phyloP scores from a whole-genome alignment of 30 jellyfish, hydroid and myxozoan genomes.

The Chironex yamaguchii region DNA sequence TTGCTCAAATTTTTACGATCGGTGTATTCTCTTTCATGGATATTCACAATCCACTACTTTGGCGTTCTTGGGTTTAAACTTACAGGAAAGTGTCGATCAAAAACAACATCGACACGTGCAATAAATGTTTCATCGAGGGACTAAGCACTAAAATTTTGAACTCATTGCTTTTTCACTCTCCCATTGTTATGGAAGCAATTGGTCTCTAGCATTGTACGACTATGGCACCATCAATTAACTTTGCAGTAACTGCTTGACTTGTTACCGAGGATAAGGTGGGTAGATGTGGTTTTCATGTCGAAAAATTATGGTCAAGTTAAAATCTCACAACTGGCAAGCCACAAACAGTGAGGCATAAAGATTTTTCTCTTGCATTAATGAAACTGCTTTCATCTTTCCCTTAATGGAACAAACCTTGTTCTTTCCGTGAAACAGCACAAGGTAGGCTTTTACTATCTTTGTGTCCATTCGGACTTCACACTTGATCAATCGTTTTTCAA shows the following conservation, averaged over 20 bases:
- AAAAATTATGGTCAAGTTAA: constrained; percentile 63
- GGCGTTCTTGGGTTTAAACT: constrained; percentile 18
- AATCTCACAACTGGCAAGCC: constrained; percentile 52
- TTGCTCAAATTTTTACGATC: constrained; percentile 34
- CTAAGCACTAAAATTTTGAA: background rate
- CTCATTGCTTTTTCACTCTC: background rate
- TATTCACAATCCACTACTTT: constrained; percentile 50
- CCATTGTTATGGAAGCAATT: constrained; percentile 11
- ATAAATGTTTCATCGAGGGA: background rate
- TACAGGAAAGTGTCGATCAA: constrained; percentile 23
- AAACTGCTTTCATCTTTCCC: constrained; percentile 23
- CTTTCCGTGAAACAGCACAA: background rate
- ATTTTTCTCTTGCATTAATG: constrained; percentile 32
- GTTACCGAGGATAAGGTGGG: constrained; percentile 50
- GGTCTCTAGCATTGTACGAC: constrained; percentile 19
- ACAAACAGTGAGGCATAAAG: constrained; percentile 57
- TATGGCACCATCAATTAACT: constrained; percentile 62
- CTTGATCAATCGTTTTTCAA: background rate
- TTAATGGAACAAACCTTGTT: constrained; percentile 14
- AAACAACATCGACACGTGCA: constrained; percentile 58
- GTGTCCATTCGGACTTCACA: constrained; percentile 15
- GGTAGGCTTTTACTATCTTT: background rate
- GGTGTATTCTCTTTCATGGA: constrained; percentile 14
- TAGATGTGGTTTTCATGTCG: constrained; percentile 60
- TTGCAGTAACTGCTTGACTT: background rate